Conservation (phyloP, 2,797 vertebrate genomes). For the Garrulus glandarius region DNA sequence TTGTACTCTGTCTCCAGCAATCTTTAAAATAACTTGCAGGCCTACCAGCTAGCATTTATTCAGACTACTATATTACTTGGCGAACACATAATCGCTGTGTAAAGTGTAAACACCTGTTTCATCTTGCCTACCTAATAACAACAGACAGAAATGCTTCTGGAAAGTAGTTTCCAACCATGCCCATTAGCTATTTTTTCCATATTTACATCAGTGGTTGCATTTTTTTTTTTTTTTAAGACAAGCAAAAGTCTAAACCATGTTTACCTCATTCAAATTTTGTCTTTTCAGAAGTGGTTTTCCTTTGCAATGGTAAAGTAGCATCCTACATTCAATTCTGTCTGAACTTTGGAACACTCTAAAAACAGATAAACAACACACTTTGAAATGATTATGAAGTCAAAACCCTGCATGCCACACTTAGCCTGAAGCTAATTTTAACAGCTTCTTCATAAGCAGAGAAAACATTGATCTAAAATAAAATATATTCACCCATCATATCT, state of each 20-base stretch:
- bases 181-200: neutral
- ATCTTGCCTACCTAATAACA: neutral
- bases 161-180: neutral
- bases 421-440: slow-evolving; percentile 1
- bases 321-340: neutral
- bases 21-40: neutral
- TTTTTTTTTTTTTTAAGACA: neutral
- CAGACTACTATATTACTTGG: neutral
- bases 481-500: neutral
- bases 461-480: neutral
- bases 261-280: neutral
- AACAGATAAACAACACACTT: neutral
- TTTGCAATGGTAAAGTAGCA: neutral
- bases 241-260: neutral
- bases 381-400: neutral
- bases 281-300: neutral
- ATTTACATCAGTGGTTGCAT: neutral
- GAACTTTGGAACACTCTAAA: neutral
- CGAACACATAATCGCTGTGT: neutral
- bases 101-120: neutral
- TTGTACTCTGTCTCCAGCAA: neutral
- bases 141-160: neutral
- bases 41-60: neutral
- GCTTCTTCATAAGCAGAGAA: neutral
- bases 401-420: neutral